These are phyloP conservation scores for Macropodus opercularis DNA, from an alignment of 2,797 vertebrate species.

Conservation along the genomic window DNA sequence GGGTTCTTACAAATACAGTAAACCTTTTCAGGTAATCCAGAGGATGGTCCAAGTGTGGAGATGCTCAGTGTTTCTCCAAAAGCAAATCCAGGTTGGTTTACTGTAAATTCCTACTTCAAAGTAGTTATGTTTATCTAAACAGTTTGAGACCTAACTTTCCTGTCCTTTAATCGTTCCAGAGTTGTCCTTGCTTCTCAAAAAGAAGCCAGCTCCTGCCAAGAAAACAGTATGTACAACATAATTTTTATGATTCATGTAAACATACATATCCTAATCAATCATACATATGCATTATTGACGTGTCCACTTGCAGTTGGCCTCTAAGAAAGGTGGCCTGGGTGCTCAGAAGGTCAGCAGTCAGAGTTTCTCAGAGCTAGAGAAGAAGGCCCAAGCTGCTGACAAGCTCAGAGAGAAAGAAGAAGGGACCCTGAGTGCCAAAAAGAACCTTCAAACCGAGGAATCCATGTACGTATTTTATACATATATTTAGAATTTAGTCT, in stretches of 20 bases:
- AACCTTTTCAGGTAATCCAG: conserved; percentile 76
- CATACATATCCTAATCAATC: too few species aligned
- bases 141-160: neutral
- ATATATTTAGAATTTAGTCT: neutral
- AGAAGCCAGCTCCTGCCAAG: conserved; percentile 88
- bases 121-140: neutral
- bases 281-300: neutral
- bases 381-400: conserved; percentile 91
- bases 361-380: conserved; percentile 91
- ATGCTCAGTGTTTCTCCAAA: conserved; percentile 87
- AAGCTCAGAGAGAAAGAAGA: conserved; percentile 83
- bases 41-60: conserved; percentile 88
- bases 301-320: conserved; percentile 81
- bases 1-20: neutral
- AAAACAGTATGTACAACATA: conserved; percentile 84
- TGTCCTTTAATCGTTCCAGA: conserved; percentile 77
- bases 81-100: conserved; percentile 68
- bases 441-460: conserved; percentile 73
- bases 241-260: neutral
- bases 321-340: conserved; percentile 90
- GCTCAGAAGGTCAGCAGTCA: conserved; percentile 92
- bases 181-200: conserved; percentile 87
- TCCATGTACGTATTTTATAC: conserved; percentile 81
- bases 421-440: conserved; percentile 39
- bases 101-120: neutral